A percentile compares a stretch with the other conserved stretches of the same genome.
Evolutionary conservation across 2,113 vertebrate genomes (phyloP).

Genomic region (Prietella phreatophila): DNA sequence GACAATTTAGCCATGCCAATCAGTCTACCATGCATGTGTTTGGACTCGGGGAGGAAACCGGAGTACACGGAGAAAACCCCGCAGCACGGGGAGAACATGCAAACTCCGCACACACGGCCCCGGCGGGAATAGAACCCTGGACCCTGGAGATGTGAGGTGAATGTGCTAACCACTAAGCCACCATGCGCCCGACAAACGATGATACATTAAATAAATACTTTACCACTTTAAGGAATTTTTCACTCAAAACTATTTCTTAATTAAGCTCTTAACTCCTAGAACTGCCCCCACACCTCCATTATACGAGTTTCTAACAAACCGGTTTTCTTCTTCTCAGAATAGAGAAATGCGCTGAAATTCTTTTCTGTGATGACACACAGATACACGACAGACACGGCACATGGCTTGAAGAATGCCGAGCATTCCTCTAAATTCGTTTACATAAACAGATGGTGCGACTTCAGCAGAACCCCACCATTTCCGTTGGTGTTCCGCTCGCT

Average conservation of each 20-base stretch:
- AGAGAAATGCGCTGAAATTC: neutral
- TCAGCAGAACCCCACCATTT: constrained; percentile 74
- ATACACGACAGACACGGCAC: neutral
- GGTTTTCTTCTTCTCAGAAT: too few species aligned
- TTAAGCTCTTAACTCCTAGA: neutral
- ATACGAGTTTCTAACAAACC: neutral
- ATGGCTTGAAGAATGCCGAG: neutral
- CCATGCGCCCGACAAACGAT: too few species aligned
- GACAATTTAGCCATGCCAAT: too few species aligned
- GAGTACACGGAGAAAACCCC: too few species aligned
- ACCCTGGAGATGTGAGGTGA: too few species aligned
- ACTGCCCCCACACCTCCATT: neutral
- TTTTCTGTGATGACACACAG: neutral
- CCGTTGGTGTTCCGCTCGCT: constrained; percentile 87
- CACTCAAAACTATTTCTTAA: neutral
- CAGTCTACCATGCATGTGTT: too few species aligned
- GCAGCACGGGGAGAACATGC: too few species aligned
- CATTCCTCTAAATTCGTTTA: neutral
- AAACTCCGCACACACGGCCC: too few species aligned
- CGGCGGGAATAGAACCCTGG: too few species aligned
- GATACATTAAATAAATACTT: neutral
- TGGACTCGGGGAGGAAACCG: too few species aligned
- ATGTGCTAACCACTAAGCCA: too few species aligned
- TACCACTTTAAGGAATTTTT: neutral
- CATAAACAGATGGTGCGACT: neutral